A percentile compares a stretch with the other conserved stretches of the same genome.
phyloP scores from a whole-genome alignment of 2,113 vertebrate species.

The Pagrus major region DNA sequence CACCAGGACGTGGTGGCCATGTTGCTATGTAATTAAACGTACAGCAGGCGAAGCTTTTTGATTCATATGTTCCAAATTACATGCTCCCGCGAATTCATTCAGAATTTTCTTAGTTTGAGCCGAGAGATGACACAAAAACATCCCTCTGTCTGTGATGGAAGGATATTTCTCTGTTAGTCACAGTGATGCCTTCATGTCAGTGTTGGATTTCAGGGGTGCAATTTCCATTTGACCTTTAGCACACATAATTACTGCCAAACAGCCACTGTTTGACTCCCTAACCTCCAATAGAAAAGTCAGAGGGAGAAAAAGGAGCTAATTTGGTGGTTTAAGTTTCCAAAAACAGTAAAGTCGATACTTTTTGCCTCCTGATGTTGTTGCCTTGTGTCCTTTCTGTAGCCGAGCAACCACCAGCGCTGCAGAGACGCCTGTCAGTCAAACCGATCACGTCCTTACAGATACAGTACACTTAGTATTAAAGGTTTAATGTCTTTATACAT shows the following conservation, averaged over 20 bases:
- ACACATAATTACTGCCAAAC: slow-evolving; percentile 28
- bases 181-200: slow-evolving; percentile 15
- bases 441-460: no score
- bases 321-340: not conserved
- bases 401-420: slow-evolving; percentile 44
- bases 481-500: no score
- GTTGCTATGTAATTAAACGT: slow-evolving; percentile 79
- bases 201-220: slow-evolving; percentile 21
- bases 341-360: not conserved
- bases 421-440: no score
- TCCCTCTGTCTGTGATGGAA: not conserved
- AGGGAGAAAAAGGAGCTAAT: not conserved
- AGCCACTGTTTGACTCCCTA: not conserved
- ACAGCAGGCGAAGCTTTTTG: slow-evolving; percentile 35
- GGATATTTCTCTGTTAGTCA: not conserved
- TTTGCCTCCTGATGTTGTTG: not conserved
- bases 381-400: slow-evolving; percentile 12
- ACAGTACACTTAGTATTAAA: no score
- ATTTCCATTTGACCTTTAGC: slow-evolving; percentile 54
- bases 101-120: slow-evolving; percentile 7
- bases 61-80: slow-evolving; percentile 64
- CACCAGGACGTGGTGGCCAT: slow-evolving; percentile 41
- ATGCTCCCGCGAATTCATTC: slow-evolving; percentile 42
- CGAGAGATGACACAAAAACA: not conserved
- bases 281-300: not conserved